These are phyloP conservation scores for Eupithecia subumbrata DNA, from an alignment of 2,888 invertebrate genomes.

Conservation along the genomic window DNA sequence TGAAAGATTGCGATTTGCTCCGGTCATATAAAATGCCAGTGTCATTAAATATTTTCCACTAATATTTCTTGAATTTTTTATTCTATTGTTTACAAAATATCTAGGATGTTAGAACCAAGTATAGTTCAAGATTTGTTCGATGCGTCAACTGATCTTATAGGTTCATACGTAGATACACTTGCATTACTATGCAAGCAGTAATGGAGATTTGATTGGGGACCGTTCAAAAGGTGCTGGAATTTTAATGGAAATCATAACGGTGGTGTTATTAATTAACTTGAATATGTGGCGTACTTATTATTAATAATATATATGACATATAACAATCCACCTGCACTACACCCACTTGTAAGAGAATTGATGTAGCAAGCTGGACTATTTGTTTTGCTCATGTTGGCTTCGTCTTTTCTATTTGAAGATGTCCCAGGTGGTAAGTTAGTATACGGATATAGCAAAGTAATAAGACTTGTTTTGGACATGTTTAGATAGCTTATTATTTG, in stretches of 20 bases:
- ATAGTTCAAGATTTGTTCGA: not conserved
- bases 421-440: not conserved
- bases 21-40: not conserved
- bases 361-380: not conserved
- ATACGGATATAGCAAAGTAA: not conserved
- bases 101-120: not conserved
- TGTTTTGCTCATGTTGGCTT: not conserved
- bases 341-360: not conserved
- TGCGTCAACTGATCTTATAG: not conserved
- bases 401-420: not conserved
- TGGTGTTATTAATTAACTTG: constrained; percentile 6
- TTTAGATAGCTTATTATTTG: not conserved
- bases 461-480: not conserved
- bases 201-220: constrained; percentile 39
- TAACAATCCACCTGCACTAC: not conserved
- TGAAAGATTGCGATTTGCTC: not conserved
- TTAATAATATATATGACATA: not conserved
- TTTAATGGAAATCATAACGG: constrained; percentile 28
- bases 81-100: not conserved
- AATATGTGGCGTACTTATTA: constrained; percentile 6
- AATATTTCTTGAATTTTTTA: not conserved
- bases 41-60: not conserved
- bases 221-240: constrained; percentile 23
- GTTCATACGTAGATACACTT: not conserved
- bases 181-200: constrained; percentile 17